Conservation (phyloP, 2,113 vertebrate species). For the Pholis gunnellus region DNA sequence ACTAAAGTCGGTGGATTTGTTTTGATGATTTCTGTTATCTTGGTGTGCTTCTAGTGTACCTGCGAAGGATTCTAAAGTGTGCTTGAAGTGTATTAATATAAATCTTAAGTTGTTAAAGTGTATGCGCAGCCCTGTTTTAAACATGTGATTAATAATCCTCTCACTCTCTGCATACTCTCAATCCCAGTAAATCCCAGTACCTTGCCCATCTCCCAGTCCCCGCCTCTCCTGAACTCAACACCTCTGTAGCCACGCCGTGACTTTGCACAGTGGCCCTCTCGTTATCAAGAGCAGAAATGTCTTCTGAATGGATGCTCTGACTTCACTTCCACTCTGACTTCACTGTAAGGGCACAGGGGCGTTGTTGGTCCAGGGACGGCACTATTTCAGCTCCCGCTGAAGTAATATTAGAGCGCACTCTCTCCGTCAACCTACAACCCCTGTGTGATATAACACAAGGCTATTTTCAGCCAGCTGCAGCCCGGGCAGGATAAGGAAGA, state of each 20-base stretch:
- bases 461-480: slow-evolving; percentile 70
- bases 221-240: background rate
- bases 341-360: slow-evolving; percentile 56
- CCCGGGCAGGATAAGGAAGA: slow-evolving; percentile 46
- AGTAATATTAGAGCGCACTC: slow-evolving; percentile 64
- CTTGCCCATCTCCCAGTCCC: background rate
- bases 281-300: slow-evolving; percentile 26
- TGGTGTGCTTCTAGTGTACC: background rate
- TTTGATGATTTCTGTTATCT: background rate
- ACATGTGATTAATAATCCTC: slow-evolving; percentile 27
- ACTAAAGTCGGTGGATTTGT: background rate
- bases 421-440: slow-evolving; percentile 67
- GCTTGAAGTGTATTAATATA: slow-evolving; percentile 11
- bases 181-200: slow-evolving; percentile 11
- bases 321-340: slow-evolving; percentile 21
- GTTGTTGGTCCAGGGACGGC: slow-evolving; percentile 48
- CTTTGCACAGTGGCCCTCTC: slow-evolving; percentile 24
- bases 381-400: slow-evolving; percentile 54
- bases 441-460: slow-evolving; percentile 63
- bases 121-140: slow-evolving; percentile 2
- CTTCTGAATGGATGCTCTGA: slow-evolving; percentile 45
- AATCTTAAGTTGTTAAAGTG: slow-evolving; percentile 16
- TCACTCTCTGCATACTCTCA: slow-evolving; percentile 1
- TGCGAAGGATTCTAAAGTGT: background rate
- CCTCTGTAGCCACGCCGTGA: background rate